Base-by-base conservation (phyloP, 2,797 vertebrate genomes). In the Austrolebias charrua region DNA sequence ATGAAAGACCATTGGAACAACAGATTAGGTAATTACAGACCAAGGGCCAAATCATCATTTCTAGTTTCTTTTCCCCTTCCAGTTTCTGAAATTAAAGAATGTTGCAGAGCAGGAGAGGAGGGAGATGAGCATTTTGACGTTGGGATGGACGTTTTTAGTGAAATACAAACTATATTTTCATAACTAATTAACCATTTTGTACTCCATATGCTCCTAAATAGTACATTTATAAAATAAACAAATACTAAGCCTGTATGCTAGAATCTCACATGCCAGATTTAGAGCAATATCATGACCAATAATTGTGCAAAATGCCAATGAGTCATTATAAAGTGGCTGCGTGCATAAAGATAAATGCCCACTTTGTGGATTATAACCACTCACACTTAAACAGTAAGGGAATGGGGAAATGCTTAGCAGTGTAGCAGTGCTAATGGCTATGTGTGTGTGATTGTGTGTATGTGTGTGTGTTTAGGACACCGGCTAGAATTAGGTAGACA, bases 11-110 rank as follows among this genome's bases (percentile, higher is more conserved):
- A 89, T 92, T 91, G 92, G 88, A 90, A 88, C 81, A 92, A 91
- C 84, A 93, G 91, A 90, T 91, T 92, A 86, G 82, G 86, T 91
- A 90, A 93, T 93, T 91, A 82, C 60, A 84, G 82, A 85, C 84
- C 76, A 55, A 75, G 5, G 80, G 81, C 90, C 78, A 88, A 90
- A 89, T 88, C 84, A 78, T 81, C 83, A 75, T 86, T 79, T 86
- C 82, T 51, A 6, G 19, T 61, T 6, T 0, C 2, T 43, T 76
- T 73, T 71, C 38, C 57, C 47, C 55, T 63, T 6, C 58, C 72
- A 44, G 58, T 55, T 59, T 42, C 44, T 80, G 82, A 80, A 76
- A 88, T 82, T 87, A 87, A 93, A 90, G 81, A 91, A 76, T 71
- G 77, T 82, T 85, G 71, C 75, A 62, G 55, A 73, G 71, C 75